A percentile compares a stretch with the other conserved stretches of the same genome.
Conservation (phyloP, 2,113 vertebrate genomes). For the Oenanthe melanoleuca region DNA sequence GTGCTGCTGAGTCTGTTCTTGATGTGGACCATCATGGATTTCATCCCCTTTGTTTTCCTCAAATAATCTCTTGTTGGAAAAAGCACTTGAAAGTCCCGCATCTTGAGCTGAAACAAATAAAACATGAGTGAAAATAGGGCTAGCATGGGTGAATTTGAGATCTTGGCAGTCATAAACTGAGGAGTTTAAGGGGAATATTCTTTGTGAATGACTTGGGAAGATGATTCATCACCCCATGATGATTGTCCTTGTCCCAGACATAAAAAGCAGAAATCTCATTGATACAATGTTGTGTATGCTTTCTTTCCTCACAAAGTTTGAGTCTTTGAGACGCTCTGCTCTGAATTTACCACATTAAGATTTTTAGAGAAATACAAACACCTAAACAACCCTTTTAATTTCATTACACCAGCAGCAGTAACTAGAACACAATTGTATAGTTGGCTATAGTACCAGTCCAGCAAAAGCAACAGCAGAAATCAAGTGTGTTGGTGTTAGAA, state of each 20-base stretch:
- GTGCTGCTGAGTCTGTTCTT: not conserved
- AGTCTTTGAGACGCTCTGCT: not conserved
- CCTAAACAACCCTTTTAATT: not conserved
- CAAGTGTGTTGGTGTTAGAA: not conserved
- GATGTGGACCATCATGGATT: not conserved
- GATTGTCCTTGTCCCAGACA: not conserved
- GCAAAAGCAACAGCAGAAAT: not conserved
- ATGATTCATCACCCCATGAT: constrained; percentile 29
- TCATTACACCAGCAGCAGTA: not conserved
- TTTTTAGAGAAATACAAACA: not conserved
- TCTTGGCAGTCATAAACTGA: not conserved
- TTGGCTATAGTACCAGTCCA: not conserved
- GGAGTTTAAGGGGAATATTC: not conserved
- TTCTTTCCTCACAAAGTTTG: not conserved
- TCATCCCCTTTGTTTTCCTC: not conserved
- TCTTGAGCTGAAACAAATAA: not conserved
- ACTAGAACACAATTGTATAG: not conserved
- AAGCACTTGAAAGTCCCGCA: not conserved
- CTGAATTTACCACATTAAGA: not conserved
- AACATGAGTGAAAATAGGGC: not conserved
- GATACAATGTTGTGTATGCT: not conserved
- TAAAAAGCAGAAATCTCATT: not conserved
- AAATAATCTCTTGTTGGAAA: not conserved
- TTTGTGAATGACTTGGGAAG: not conserved
- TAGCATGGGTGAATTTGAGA: not conserved